Base-by-base conservation (phyloP, 1,140 invertebrate genomes). In the Littorina saxatilis region DNA sequence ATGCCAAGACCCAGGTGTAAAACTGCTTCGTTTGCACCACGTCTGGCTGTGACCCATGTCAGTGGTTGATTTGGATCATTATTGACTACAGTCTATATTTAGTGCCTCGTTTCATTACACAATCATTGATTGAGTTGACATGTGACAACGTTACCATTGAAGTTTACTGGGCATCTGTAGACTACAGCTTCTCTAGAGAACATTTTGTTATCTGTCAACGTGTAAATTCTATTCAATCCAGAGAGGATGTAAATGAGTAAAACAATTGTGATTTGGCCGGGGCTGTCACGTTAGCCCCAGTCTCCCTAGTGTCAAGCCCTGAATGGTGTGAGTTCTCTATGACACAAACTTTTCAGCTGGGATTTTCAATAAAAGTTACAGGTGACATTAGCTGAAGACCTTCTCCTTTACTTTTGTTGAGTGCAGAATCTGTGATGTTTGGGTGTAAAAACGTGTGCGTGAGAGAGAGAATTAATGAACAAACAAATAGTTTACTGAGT, bases 331-430 rank as follows among this genome's bases (percentile, higher is more conserved):
- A 43, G 35, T 78, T 78, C 74, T 77, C 76, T 78, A 73, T 73
- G 55, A 78, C 76, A 78, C 76, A 78, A 78, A 75, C 73, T 55
- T 78, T 78, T 78, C 55, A 78, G 76, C 76, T 78, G 76, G 76
- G 76, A 78, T 78, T 78, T 78, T 78, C 76, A 78, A 78, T 78
- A 78, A 78, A 78, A 78, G 58, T 78, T 78, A 78, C 55, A 78
- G 76, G 76, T 78, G 55, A 78, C 58, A 78, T 78, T 61, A 78
- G 20, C 43, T 73, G n/a, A 17, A 27, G 66, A 68, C 37, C 15
- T 15, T 66, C 11, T 20, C 32, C 32, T 32, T 23, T 39, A 17
- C 23, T 29, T 39, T 68, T 2, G 7, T 68, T 20, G 13, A 15
- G 2, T 39, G 66, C 32, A 68, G 39, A 32, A 17, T 23, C 23